Percentiles rank a stretch among this genome's conserved stretches.
Conservation (phyloP, 1,140 invertebrate genomes). For the Leptinotarsa lineolata region DNA sequence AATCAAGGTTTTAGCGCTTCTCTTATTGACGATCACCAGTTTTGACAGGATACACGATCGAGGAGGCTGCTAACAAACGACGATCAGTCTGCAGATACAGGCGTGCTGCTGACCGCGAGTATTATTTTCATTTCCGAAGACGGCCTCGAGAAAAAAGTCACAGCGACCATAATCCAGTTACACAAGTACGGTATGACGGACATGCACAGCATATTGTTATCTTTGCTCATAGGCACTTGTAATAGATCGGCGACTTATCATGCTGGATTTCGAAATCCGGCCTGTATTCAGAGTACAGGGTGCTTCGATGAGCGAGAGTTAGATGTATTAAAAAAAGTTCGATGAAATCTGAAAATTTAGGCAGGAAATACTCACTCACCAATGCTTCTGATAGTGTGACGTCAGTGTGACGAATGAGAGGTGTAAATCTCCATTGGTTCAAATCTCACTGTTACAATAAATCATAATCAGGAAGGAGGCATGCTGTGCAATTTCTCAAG, state of each 20-base stretch:
- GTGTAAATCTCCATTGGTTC: too few relatives aligned
- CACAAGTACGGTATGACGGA: conserved; percentile 35
- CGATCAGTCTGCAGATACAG: background rate
- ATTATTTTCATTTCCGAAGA: conserved; percentile 35
- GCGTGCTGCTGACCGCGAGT: conserved; percentile 6
- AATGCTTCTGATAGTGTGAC: too few relatives aligned
- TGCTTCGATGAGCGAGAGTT: too few relatives aligned
- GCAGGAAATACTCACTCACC: too few relatives aligned
- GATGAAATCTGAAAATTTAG: too few relatives aligned
- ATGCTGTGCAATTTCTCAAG: too few relatives aligned
- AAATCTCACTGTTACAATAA: too few relatives aligned
- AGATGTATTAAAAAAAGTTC: too few relatives aligned
- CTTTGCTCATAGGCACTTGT: conserved; percentile 30
- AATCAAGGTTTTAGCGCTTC: background rate
- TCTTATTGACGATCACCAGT: background rate
- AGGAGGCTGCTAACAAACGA: conserved; percentile 9
- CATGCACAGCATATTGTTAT: conserved; percentile 37
- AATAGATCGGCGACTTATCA: conserved; percentile 31
- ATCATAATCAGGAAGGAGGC: too few relatives aligned
- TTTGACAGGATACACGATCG: conserved; percentile 1
- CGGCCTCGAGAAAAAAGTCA: conserved; percentile 28
- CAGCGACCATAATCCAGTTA: conserved; percentile 31
- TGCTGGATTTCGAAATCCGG: conserved; percentile 5
- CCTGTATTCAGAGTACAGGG: background rate
- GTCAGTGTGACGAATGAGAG: too few relatives aligned